Conservation (phyloP, 1,140 invertebrate species). For the Marisa cornuarietis region DNA sequence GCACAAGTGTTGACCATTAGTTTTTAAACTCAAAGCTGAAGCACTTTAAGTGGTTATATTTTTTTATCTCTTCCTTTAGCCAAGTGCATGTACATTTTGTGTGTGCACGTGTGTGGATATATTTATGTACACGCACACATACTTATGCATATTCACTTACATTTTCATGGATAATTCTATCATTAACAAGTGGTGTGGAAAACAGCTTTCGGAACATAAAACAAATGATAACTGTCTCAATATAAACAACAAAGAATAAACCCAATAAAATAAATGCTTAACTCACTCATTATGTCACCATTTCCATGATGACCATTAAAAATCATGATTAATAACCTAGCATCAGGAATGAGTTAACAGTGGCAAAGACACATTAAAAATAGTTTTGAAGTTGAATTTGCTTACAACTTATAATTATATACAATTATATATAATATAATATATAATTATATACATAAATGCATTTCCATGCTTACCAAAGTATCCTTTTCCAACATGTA, state of each 20-base stretch:
- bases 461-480: conserved; percentile 15
- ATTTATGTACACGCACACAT: not conserved
- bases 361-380: not conserved
- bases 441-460: not conserved
- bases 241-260: not conserved
- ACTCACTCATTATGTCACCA: not conserved
- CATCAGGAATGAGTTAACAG: not conserved
- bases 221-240: not conserved
- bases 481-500: conserved; percentile 1
- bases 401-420: not conserved
- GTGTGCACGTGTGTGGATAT: no score
- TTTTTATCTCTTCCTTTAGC: no score
- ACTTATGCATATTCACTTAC: not conserved
- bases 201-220: not conserved
- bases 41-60: no score
- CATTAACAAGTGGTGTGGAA: not conserved
- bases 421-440: not conserved
- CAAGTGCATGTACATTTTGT: no score
- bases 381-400: not conserved
- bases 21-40: no score
- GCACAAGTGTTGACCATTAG: no score
- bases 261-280: no score
- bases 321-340: not conserved
- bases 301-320: not conserved
- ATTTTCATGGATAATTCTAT: not conserved